phyloP scores from a whole-genome alignment of 2,113 vertebrate species.

The Neodon shergylaensis region DNA sequence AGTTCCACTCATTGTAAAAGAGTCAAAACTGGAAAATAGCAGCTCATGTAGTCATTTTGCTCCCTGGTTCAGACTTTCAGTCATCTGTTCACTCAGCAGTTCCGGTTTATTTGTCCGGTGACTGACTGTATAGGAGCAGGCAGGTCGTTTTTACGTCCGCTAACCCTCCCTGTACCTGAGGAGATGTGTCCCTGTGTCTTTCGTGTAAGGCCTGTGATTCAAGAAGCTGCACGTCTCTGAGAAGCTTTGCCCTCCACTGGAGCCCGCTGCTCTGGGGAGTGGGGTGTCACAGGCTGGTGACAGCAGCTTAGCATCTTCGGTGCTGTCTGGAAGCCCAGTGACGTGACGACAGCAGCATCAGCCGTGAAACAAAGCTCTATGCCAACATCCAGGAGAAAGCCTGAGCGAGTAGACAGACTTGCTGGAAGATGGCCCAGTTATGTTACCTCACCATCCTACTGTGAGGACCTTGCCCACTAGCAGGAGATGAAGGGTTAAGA shows the following conservation, averaged over 20 bases:
- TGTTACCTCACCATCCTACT: constrained; percentile 71
- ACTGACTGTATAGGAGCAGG: background rate
- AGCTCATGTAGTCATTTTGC: background rate
- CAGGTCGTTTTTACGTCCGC: background rate
- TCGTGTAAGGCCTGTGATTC: background rate
- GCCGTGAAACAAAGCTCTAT: constrained; percentile 65
- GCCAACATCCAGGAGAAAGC: constrained; percentile 70
- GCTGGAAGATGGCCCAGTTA: constrained; percentile 57
- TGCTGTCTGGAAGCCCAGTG: constrained; percentile 71
- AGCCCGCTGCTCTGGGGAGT: constrained; percentile 12
- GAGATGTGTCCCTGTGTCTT: background rate
- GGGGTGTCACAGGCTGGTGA: background rate
- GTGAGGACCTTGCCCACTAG: constrained; percentile 57
- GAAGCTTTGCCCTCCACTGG: background rate
- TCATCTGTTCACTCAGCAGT: background rate
- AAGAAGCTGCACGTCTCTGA: constrained; percentile 68
- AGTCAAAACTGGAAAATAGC: constrained; percentile 86
- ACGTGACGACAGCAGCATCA: constrained; percentile 33
- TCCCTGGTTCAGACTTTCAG: constrained; percentile 37
- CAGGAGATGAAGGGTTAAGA: constrained; percentile 59
- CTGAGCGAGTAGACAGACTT: constrained; percentile 66
- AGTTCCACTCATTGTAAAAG: constrained; percentile 15
- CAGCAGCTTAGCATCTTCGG: constrained; percentile 73
- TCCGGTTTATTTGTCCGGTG: background rate
- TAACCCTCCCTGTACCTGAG: background rate